A percentile compares a stretch with the other conserved stretches of the same genome.
phyloP scores from a whole-genome alignment of 2,888 invertebrate species.

The Drosophila incognita region DNA sequence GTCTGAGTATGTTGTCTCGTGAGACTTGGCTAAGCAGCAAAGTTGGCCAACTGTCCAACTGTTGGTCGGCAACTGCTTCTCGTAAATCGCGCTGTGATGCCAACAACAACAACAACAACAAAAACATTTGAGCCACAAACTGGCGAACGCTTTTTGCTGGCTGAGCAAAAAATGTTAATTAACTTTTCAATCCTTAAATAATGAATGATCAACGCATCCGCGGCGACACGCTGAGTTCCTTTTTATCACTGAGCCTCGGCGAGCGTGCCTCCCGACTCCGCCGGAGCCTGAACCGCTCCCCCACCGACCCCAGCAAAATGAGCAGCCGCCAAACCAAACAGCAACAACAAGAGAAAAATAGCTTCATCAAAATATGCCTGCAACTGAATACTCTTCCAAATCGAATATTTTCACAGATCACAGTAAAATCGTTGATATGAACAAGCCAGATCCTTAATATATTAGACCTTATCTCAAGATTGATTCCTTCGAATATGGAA shows the following conservation, averaged over 20 bases:
- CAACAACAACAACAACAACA: conserved; percentile 25
- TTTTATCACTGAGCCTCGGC: conserved; percentile 79
- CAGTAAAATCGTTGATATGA: no score
- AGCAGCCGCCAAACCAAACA: conserved; percentile 28
- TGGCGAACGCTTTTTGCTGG: conserved; percentile 54
- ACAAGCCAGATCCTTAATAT: no score
- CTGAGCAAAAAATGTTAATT: conserved; percentile 85
- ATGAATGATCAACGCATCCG: conserved; percentile 85
- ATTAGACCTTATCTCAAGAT: no score
- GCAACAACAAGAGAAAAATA: background rate
- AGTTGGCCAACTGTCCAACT: conserved; percentile 45
- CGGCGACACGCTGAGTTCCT: conserved; percentile 84
- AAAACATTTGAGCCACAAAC: conserved; percentile 27
- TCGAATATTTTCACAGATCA: background rate
- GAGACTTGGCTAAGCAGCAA: conserved; percentile 62
- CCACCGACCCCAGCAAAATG: conserved; percentile 26
- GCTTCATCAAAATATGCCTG: no score
- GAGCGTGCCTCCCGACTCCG: conserved; percentile 22
- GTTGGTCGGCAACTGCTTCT: conserved; percentile 61
- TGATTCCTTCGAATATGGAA: no score
- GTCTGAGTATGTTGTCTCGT: conserved; percentile 3
- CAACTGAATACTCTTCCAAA: background rate
- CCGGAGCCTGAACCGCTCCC: background rate
- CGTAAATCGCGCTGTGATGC: conserved; percentile 68
- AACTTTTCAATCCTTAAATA: conserved; percentile 86